These are phyloP conservation scores for Cryptotermes secundus DNA, from an alignment of 1,140 invertebrate genomes.

Conservation along the genomic window DNA sequence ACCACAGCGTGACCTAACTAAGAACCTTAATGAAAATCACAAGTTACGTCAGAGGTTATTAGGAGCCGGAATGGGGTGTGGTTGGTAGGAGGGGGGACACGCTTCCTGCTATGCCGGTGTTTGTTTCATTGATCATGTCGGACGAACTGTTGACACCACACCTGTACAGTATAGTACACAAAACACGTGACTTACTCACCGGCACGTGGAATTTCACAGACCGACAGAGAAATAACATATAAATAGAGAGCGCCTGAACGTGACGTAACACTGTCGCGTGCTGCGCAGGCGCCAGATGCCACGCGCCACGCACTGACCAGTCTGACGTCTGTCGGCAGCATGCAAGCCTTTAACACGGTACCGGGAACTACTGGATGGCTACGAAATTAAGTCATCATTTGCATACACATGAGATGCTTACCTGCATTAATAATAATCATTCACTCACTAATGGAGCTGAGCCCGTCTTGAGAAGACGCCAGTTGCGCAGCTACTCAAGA, in stretches of 20 bases:
- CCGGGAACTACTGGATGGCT: neutral
- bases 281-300: conserved; percentile 5
- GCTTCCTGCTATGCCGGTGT: neutral
- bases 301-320: conserved; percentile 10
- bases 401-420: too few relatives aligned
- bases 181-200: neutral
- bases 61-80: too few relatives aligned
- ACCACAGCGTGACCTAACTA: too few relatives aligned
- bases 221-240: conserved; percentile 19
- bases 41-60: too few relatives aligned
- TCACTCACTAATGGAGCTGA: too few relatives aligned
- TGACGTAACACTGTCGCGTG: neutral
- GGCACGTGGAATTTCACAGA: neutral
- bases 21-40: too few relatives aligned
- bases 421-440: too few relatives aligned
- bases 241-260: neutral
- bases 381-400: neutral
- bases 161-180: conserved; percentile 7
- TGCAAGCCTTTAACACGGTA: neutral
- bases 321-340: neutral
- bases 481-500: too few relatives aligned
- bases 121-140: conserved; percentile 8
- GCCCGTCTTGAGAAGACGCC: too few relatives aligned
- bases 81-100: too few relatives aligned
- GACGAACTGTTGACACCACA: conserved; percentile 14